phyloP scores from a whole-genome alignment of 2,888 invertebrate species.

The Ceraclea dissimilis region DNA sequence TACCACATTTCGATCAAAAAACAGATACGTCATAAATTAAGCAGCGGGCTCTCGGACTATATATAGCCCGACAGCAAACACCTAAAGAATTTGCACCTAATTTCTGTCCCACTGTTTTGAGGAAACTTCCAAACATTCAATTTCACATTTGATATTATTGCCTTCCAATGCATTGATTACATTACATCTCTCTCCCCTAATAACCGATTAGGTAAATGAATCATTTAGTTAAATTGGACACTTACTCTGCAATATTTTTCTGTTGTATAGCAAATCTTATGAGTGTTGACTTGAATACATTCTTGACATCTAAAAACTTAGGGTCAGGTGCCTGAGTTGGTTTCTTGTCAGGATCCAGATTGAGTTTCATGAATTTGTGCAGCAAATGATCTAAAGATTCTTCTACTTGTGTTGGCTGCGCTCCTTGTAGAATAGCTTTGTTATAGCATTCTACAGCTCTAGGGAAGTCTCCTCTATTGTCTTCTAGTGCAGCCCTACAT shows the following conservation, averaged over 20 bases:
- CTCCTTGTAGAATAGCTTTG: constrained; percentile 50
- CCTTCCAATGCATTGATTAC: no score
- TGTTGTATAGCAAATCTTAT: constrained; percentile 51
- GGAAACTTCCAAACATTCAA: no score
- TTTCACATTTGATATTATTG: no score
- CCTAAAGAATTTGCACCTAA: no score
- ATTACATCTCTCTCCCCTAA: no score
- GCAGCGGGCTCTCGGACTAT: no score
- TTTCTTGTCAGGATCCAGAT: constrained; percentile 39
- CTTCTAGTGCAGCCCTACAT: constrained; percentile 51
- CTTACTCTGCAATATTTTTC: constrained; percentile 20
- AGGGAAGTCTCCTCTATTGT: constrained; percentile 45
- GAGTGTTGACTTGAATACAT: constrained; percentile 51
- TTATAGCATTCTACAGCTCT: constrained; percentile 53
- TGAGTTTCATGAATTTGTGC: constrained; percentile 51
- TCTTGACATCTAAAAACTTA: constrained; percentile 46
- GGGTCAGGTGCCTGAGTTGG: constrained; percentile 28
- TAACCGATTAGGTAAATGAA: no score
- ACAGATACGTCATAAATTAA: no score
- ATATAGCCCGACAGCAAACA: no score
- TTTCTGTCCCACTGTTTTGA: no score
- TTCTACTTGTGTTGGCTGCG: constrained; percentile 46
- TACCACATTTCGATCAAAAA: no score
- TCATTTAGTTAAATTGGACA: no score
- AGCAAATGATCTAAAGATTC: constrained; percentile 47